Percentiles rank a stretch among this genome's conserved stretches.
Conservation (phyloP, 2,888 invertebrate species). For the Agrochola lychnidis region DNA sequence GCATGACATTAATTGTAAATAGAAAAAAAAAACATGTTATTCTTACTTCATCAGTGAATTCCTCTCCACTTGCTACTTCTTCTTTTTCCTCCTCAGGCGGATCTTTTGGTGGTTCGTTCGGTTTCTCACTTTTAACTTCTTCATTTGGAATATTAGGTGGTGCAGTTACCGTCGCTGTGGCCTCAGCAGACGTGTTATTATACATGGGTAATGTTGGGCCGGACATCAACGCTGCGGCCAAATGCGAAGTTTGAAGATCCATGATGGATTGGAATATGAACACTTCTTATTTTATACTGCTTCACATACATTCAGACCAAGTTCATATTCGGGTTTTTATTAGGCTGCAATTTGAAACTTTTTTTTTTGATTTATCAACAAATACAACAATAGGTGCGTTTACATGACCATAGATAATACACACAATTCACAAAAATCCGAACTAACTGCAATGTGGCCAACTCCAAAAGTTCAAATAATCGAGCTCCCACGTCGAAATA, state of each 20-base stretch:
- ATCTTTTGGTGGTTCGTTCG: conserved; percentile 75
- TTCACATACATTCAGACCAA: conserved; percentile 26
- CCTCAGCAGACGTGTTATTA: conserved; percentile 67
- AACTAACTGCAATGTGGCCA: too few species aligned
- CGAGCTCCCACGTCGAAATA: too few species aligned
- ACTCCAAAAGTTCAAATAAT: too few species aligned
- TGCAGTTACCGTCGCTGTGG: conserved; percentile 55
- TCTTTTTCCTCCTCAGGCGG: conserved; percentile 84
- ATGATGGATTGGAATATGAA: conserved; percentile 65
- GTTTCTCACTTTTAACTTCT: conserved; percentile 79
- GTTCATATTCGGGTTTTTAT: neutral
- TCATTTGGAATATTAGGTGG: conserved; percentile 65
- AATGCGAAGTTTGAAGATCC: conserved; percentile 88
- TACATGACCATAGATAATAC: neutral
- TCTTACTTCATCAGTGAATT: conserved; percentile 86
- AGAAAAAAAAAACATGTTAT: neutral
- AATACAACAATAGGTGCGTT: conserved; percentile 36
- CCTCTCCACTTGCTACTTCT: conserved; percentile 86
- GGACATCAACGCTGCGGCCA: conserved; percentile 88
- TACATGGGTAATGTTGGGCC: conserved; percentile 73
- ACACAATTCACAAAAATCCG: too few species aligned
- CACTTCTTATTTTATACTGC: neutral
- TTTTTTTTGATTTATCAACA: conserved; percentile 18
- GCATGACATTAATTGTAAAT: neutral
- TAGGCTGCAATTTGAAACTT: neutral